Base-by-base conservation (phyloP, 2,113 vertebrate species). In the Xiphias gladius region DNA sequence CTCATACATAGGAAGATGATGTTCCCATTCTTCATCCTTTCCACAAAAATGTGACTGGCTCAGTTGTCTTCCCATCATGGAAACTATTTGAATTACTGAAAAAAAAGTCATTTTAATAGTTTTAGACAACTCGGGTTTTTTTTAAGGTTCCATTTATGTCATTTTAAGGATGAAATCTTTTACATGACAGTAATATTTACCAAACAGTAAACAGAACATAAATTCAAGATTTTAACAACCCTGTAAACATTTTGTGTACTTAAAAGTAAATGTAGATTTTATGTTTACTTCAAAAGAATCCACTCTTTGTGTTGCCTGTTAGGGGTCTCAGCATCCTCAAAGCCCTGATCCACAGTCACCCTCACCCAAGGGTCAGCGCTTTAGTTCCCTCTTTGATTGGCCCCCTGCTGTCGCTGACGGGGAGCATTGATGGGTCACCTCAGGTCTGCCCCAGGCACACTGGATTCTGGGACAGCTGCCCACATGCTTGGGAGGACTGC, bases 401-500 rank as follows among this genome's bases (percentile, higher is more conserved):
- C 55, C 73, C 73, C 84, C 83, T 54, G 63, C 78, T 59, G 76
- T 66, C 24, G 0, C 58, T 84, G 84, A 85, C 79, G 65, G 65
- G 61, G n/a, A 57, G 32, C 41, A 64, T 65, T 28, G 62, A 73
- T 24, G 75, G 68, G 79, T 82, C 67, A 76, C 55, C 79, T 76
- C 66, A 62, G 76, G 66, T 73, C 74, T 62, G 78, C 58, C 71
- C 61, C 62, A 13, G 70, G 76, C 69, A 66, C 52, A 79, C 16
- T 58, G 82, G 39, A 72, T 83, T 46, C 76, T 91, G 82, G 86
- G 82, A 86, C 63, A 71, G 54, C 39, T 77, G 82, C 75, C 82
- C 80, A 66, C 58, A 81, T 54, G 66, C n/a, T 39, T 59, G 69
- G 58, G 50, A 54, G 50, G 54, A 52, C 61, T 61, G 30, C 5